These are phyloP conservation scores for Megamerina dolium DNA, from an alignment of 2,888 invertebrate genomes.

Conservation along the genomic window DNA sequence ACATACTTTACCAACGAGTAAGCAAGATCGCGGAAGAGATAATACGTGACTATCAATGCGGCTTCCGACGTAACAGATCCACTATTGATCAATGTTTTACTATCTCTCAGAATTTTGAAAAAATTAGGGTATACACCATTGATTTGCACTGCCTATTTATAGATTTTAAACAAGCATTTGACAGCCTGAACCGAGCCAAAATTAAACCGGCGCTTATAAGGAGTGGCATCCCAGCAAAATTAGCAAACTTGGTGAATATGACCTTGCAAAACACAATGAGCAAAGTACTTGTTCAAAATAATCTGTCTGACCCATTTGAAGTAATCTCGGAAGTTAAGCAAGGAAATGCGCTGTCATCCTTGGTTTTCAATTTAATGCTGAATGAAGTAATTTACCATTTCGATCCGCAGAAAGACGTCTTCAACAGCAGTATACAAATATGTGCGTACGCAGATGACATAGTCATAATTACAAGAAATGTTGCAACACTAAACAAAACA, in stretches of 20 bases:
- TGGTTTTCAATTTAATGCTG: too few relatives aligned
- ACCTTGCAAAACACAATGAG: neutral
- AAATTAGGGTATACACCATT: neutral
- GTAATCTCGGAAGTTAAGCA: too few relatives aligned
- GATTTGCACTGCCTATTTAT: slow-evolving; percentile 5
- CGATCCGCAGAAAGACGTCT: neutral
- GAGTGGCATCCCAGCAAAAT: slow-evolving; percentile 3
- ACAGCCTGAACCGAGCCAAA: too few relatives aligned
- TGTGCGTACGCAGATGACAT: too few relatives aligned
- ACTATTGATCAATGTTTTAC: slow-evolving; percentile 9
- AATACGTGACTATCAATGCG: slow-evolving; percentile 9
- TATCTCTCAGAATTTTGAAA: slow-evolving; percentile 4
- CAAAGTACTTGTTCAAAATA: slow-evolving; percentile 5
- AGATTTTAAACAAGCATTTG: too few relatives aligned
- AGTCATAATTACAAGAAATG: too few relatives aligned
- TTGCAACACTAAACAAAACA: too few relatives aligned
- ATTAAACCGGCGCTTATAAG: neutral
- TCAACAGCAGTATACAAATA: slow-evolving; percentile 1
- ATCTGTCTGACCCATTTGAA: neutral
- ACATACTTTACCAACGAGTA: slow-evolving; percentile 6
- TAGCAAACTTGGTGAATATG: slow-evolving; percentile 5
- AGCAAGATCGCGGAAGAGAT: slow-evolving; percentile 4
- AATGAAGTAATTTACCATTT: neutral
- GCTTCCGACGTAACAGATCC: slow-evolving; percentile 6
- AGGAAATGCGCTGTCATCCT: too few relatives aligned